Percentiles rank a stretch among this genome's conserved stretches.
phyloP scores from a whole-genome alignment of 2,113 vertebrate species.

The Ploceus nigricollis region DNA sequence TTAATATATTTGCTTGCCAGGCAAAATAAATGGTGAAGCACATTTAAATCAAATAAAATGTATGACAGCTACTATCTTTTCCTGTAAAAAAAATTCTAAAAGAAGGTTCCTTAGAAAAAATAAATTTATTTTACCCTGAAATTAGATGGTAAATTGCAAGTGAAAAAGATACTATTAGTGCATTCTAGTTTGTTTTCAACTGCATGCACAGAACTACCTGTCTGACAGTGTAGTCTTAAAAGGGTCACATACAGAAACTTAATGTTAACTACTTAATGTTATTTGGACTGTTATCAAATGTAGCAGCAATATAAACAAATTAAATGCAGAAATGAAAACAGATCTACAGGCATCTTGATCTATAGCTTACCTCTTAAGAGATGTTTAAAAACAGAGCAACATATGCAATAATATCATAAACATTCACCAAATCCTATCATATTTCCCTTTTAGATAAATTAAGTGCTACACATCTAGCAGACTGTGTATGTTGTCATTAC shows the following conservation, averaged over 20 bases:
- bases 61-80: not conserved
- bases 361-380: not conserved
- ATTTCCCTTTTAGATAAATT: not conserved
- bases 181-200: not conserved
- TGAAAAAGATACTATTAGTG: not conserved
- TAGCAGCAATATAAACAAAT: not conserved
- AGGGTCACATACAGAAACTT: not conserved
- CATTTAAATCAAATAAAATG: not conserved
- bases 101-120: not conserved
- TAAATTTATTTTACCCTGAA: not conserved
- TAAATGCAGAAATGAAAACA: not conserved
- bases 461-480: not conserved
- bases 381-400: not conserved
- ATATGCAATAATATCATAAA: not conserved
- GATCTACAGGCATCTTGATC: not conserved
- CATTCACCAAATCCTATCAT: not conserved
- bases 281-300: not conserved
- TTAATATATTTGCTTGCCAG: not conserved
- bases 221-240: not conserved
- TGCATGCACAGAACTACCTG: not conserved
- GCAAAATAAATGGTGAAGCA: slow-evolving; percentile 10
- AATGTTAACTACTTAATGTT: not conserved
- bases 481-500: not conserved
- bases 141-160: not conserved
- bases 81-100: not conserved